Conservation (phyloP, 2,797 vertebrate genomes). For the Yasuhikotakia modesta region DNA sequence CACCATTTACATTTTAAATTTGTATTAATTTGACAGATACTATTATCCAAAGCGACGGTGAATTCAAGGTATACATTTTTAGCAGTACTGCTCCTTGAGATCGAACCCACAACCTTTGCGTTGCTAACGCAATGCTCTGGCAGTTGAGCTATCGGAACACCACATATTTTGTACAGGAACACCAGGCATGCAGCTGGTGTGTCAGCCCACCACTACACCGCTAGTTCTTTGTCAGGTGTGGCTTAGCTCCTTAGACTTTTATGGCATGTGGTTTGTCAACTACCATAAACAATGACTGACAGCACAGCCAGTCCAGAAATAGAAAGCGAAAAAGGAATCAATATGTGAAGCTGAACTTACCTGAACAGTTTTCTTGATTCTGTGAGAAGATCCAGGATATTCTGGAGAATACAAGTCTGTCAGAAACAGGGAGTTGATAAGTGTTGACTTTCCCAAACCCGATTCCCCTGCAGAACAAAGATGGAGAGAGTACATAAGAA, state of each 20-base stretch:
- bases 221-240: not conserved
- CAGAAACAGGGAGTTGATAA: conserved; percentile 98
- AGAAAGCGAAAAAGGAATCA: not conserved
- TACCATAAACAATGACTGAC: not conserved
- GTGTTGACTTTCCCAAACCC: conserved; percentile 93
- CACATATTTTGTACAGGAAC: no score
- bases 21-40: no score
- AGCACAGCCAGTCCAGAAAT: not conserved
- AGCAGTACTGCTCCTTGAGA: no score
- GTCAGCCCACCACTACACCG: not conserved
- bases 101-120: no score
- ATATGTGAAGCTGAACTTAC: conserved; percentile 66
- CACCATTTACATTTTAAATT: no score
- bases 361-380: conserved; percentile 98
- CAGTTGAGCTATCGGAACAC: no score
- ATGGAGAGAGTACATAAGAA: conserved; percentile 38
- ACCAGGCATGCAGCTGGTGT: not conserved
- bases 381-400: conserved; percentile 93
- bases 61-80: no score
- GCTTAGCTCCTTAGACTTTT: not conserved
- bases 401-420: conserved; percentile 95
- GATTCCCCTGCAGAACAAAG: conserved; percentile 84
- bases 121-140: no score
- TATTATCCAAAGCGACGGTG: no score
- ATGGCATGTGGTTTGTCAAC: conserved; percentile 8